These are phyloP conservation scores for Drosophila lacteicornis DNA, from an alignment of 1,140 invertebrate genomes.

Conservation along the genomic window DNA sequence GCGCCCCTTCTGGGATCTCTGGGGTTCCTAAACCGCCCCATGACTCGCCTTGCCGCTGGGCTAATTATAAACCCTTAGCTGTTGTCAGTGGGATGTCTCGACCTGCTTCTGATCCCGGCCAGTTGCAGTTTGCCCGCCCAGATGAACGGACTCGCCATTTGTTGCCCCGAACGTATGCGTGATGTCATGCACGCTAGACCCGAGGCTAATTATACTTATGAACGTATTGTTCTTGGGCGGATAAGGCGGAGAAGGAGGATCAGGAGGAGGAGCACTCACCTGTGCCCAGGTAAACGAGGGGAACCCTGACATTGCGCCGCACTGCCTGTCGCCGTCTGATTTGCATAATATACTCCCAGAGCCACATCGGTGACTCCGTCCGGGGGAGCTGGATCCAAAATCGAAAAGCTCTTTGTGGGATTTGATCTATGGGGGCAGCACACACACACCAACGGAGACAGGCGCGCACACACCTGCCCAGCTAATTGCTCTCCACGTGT, in stretches of 20 bases:
- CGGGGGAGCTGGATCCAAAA: slow-evolving; percentile 17
- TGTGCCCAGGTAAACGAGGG: slow-evolving; percentile 67
- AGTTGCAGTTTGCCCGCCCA: slow-evolving; percentile 58
- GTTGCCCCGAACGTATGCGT: slow-evolving; percentile 37
- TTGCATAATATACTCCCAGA: slow-evolving; percentile 77
- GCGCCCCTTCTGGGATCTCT: slow-evolving; percentile 33
- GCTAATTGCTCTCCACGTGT: slow-evolving; percentile 61
- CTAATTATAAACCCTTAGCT: slow-evolving; percentile 79
- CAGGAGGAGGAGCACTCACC: slow-evolving; percentile 56
- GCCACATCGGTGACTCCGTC: slow-evolving; percentile 63
- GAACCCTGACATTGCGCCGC: slow-evolving; percentile 66
- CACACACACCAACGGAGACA: slow-evolving; percentile 7
- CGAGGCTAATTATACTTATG: slow-evolving; percentile 39
- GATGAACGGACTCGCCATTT: slow-evolving; percentile 25
- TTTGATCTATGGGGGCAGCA: slow-evolving; percentile 2
- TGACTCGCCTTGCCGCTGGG: slow-evolving; percentile 5
- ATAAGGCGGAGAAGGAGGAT: background rate
- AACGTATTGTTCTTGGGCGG: slow-evolving; percentile 9
- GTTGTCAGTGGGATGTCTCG: slow-evolving; percentile 64
- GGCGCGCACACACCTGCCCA: slow-evolving; percentile 17
- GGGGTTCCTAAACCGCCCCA: slow-evolving; percentile 29
- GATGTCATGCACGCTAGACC: slow-evolving; percentile 51
- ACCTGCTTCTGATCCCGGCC: slow-evolving; percentile 56
- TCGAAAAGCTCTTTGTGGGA: slow-evolving; percentile 4
- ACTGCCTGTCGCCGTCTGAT: slow-evolving; percentile 60